phyloP scores from a whole-genome alignment of 2,797 vertebrate species.

The Crenuchus spilurus region DNA sequence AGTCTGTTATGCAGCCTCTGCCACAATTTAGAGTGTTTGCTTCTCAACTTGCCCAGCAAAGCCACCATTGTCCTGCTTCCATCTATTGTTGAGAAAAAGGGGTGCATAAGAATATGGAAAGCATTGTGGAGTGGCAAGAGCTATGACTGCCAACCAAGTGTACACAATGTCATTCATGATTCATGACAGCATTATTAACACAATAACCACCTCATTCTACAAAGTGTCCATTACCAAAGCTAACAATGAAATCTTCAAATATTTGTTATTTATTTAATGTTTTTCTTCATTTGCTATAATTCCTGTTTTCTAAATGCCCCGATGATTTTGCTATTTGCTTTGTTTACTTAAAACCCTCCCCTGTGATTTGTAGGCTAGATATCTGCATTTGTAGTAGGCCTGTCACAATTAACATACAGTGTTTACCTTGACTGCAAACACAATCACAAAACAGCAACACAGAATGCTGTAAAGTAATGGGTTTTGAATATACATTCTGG shows the following conservation, averaged over 20 bases:
- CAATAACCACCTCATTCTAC: conserved; percentile 48
- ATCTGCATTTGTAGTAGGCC: no score
- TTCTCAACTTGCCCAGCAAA: not conserved
- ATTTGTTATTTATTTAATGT: no score
- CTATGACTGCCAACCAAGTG: conserved; percentile 29
- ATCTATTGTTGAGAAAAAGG: conserved; percentile 28
- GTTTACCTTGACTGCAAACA: no score
- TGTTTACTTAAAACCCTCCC: no score
- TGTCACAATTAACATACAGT: no score
- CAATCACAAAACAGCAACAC: no score
- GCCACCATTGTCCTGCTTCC: conserved; percentile 1
- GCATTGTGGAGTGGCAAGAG: conserved; percentile 10
- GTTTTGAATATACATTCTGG: no score
- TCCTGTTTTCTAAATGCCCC: not conserved
- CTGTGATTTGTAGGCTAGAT: no score
- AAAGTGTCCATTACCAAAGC: conserved; percentile 44
- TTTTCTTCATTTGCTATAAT: no score
- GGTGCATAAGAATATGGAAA: conserved; percentile 36
- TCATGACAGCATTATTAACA: conserved; percentile 39
- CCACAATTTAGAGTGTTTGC: not conserved
- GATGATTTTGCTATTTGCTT: not conserved
- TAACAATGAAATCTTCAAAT: conserved; percentile 44
- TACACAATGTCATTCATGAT: conserved; percentile 51
- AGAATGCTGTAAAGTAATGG: no score
- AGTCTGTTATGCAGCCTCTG: not conserved